These are phyloP conservation scores for Plemyria rubiginata DNA, from an alignment of 2,888 invertebrate species.

Conservation along the genomic window DNA sequence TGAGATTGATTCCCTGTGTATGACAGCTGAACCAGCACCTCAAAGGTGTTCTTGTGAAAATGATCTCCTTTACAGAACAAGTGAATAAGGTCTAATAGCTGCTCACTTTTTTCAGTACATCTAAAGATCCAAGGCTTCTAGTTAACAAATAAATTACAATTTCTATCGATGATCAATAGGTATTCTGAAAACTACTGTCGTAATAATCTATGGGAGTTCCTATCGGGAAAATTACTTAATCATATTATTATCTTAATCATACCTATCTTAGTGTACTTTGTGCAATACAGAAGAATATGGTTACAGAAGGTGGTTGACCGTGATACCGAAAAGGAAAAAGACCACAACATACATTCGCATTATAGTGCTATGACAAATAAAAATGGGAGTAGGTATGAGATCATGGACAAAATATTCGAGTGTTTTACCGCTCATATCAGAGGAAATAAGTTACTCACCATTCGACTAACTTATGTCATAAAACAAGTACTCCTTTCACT, in stretches of 20 bases:
- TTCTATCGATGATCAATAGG: neutral
- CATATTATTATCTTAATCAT: too few species aligned
- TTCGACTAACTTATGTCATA: conserved; percentile 5
- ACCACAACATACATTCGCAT: conserved; percentile 15
- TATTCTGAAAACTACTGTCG: neutral
- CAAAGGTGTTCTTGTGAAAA: neutral
- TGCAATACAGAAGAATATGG: neutral
- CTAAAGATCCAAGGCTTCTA: too few species aligned
- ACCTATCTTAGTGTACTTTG: too few species aligned
- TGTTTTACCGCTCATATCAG: neutral
- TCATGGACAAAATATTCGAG: conserved; percentile 34
- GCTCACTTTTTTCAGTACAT: too few species aligned
- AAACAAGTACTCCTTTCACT: neutral
- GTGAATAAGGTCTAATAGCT: neutral
- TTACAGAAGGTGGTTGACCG: conserved; percentile 18
- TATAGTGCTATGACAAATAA: conserved; percentile 23
- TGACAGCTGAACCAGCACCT: neutral
- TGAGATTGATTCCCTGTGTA: too few species aligned
- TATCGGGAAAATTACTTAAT: conserved; percentile 30
- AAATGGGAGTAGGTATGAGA: conserved; percentile 30
- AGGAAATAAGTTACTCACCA: conserved; percentile 18
- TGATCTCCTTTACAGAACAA: neutral
- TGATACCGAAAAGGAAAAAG: conserved; percentile 25
- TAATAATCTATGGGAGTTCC: neutral
- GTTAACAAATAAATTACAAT: too few species aligned